A percentile compares a stretch with the other conserved stretches of the same genome.
These are phyloP conservation scores for Coelopa frigida DNA, from an alignment of 1,140 invertebrate species.

Conservation along the genomic window DNA sequence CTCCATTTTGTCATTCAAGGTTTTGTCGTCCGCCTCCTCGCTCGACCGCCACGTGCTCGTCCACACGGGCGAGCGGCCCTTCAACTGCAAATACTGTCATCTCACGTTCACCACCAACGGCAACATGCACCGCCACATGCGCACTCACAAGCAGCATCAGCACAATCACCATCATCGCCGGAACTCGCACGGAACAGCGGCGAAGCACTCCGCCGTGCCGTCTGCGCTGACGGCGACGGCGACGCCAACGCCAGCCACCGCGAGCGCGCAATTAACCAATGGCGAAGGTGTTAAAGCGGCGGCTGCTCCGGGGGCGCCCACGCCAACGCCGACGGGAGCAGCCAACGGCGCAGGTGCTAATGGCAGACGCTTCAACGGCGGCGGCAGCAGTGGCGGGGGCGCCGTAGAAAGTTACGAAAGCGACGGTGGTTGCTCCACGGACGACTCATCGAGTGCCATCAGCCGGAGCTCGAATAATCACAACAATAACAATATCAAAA, in stretches of 20 bases:
- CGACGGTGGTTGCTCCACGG: conserved; percentile 42
- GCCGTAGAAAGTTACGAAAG: conserved; percentile 38
- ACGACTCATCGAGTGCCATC: conserved; percentile 32
- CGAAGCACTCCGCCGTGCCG: conserved; percentile 42
- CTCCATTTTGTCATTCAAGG: conserved; percentile 28
- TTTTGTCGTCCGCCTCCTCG: conserved; percentile 69
- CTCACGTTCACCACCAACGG: conserved; percentile 82
- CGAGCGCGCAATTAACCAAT: conserved; percentile 26
- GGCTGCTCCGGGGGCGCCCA: conserved; percentile 46
- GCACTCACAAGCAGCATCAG: conserved; percentile 57
- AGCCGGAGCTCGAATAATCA: conserved; percentile 22
- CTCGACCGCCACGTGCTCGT: conserved; percentile 68
- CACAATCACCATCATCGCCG: conserved; percentile 28
- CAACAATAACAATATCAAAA: conserved; percentile 20
- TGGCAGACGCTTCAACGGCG: conserved; percentile 13
- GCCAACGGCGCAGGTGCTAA: conserved; percentile 15
- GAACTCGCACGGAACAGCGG: conserved; percentile 20
- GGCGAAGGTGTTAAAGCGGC: conserved; percentile 47
- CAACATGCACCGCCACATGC: conserved; percentile 79
- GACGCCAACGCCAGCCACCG: conserved; percentile 45
- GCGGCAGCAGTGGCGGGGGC: conserved; percentile 20
- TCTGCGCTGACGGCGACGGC: conserved; percentile 44
- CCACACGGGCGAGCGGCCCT: conserved; percentile 68
- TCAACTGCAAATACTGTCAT: conserved; percentile 69
- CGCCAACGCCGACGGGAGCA: conserved; percentile 42